Evolutionary conservation across 2,113 vertebrate genomes (phyloP).

Genomic region (Alethe castanea): DNA sequence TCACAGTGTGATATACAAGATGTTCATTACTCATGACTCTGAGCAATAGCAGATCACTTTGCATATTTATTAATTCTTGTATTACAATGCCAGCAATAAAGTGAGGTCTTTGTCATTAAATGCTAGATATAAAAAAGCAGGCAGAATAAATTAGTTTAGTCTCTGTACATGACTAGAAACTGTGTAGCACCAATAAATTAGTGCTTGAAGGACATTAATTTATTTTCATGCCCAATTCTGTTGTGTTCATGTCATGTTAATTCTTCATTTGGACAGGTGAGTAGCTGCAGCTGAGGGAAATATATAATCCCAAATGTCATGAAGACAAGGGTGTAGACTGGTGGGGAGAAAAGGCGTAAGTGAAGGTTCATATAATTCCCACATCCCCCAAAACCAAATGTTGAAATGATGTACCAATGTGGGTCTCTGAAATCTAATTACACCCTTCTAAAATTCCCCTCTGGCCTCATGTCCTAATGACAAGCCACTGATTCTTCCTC

Average conservation of each 20-base stretch:
- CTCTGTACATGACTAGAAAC: slow-evolving; percentile 8
- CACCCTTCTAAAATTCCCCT: not conserved
- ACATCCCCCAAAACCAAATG: not conserved
- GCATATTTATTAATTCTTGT: slow-evolving; percentile 55
- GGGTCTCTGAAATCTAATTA: not conserved
- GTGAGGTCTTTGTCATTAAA: not conserved
- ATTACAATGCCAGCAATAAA: slow-evolving; percentile 24
- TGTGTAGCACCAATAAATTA: slow-evolving; percentile 15
- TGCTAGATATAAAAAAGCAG: not conserved
- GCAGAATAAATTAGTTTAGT: slow-evolving; percentile 43
- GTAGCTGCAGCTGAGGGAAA: not conserved
- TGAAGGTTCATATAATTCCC: not conserved
- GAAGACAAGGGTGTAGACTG: not conserved
- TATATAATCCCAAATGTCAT: not conserved
- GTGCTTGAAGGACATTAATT: slow-evolving; percentile 5
- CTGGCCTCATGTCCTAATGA: not conserved
- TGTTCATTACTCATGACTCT: slow-evolving; percentile 28
- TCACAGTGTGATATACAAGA: not conserved
- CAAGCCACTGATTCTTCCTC: not conserved
- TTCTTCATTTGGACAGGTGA: slow-evolving; percentile 14
- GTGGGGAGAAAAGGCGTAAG: not conserved
- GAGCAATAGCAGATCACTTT: slow-evolving; percentile 12
- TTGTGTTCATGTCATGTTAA: not conserved
- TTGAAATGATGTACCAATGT: not conserved
- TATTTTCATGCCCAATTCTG: slow-evolving; percentile 15